phyloP scores from a whole-genome alignment of 2,797 vertebrate genomes.

The Lepus oiostolus region DNA sequence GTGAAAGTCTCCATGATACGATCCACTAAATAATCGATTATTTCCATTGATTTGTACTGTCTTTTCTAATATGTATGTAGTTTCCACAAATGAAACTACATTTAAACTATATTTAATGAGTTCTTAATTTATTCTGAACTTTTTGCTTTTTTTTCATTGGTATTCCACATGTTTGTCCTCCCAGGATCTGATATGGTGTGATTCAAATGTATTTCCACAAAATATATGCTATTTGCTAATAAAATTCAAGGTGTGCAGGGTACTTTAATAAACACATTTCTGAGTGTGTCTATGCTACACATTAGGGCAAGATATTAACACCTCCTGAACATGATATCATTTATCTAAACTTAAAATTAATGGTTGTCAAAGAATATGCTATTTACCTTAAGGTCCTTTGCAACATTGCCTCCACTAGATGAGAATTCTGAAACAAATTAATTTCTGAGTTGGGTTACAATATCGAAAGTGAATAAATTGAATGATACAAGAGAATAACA shows the following conservation, averaged over 20 bases:
- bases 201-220: not conserved
- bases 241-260: not conserved
- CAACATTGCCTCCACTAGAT: not conserved
- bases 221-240: not conserved
- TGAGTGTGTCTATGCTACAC: not conserved
- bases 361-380: not conserved
- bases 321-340: not conserved
- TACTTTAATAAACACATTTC: not conserved
- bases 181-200: not conserved
- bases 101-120: not conserved
- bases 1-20: not conserved
- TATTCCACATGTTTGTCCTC: not conserved
- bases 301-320: not conserved
- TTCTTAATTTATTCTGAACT: not conserved
- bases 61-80: not conserved
- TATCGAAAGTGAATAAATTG: not conserved
- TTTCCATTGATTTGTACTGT: not conserved
- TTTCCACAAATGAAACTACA: not conserved
- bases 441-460: slow-evolving; percentile 6
- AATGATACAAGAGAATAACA: slow-evolving; percentile 16
- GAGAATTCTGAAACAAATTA: not conserved
- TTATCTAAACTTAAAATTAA: not conserved
- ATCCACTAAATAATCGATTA: not conserved
- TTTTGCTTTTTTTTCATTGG: not conserved
- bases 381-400: not conserved